Conservation (phyloP, 2,113 vertebrate species). For the Hypocryptadius cinnamomeus region DNA sequence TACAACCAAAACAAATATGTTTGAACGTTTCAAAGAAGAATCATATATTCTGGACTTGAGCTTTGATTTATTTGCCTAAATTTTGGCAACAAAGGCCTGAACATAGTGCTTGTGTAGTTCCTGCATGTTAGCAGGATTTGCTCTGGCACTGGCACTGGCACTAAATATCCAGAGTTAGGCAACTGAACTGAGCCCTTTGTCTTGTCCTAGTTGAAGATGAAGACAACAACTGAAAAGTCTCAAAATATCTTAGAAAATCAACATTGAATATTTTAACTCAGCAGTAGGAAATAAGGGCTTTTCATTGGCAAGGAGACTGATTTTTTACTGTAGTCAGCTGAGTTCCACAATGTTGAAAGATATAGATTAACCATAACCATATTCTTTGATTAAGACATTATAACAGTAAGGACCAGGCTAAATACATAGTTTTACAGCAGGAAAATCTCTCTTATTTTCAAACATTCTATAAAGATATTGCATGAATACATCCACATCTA, state of each 20-base stretch:
- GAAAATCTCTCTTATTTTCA: neutral
- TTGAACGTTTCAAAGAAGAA: neutral
- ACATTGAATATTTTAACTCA: neutral
- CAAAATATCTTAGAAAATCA: neutral
- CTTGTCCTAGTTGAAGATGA: neutral
- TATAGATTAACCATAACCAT: neutral
- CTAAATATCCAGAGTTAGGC: neutral
- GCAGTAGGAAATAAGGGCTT: neutral
- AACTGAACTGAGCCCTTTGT: neutral
- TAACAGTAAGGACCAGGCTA: neutral
- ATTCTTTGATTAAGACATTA: neutral
- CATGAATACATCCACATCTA: neutral
- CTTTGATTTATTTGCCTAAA: neutral
- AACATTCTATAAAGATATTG: neutral
- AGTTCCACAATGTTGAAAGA: neutral
- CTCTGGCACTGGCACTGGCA: neutral
- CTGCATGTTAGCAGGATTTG: neutral
- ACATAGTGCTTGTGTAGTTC: accelerated
- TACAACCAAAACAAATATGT: neutral
- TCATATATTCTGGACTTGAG: neutral
- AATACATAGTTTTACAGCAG: neutral
- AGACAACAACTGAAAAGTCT: neutral
- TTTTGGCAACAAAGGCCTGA: neutral
- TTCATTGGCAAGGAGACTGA: neutral
- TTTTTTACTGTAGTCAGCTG: neutral